phyloP scores from a whole-genome alignment of 35 echinoderm and acorn worm species.

The Lytechinus variegatus region DNA sequence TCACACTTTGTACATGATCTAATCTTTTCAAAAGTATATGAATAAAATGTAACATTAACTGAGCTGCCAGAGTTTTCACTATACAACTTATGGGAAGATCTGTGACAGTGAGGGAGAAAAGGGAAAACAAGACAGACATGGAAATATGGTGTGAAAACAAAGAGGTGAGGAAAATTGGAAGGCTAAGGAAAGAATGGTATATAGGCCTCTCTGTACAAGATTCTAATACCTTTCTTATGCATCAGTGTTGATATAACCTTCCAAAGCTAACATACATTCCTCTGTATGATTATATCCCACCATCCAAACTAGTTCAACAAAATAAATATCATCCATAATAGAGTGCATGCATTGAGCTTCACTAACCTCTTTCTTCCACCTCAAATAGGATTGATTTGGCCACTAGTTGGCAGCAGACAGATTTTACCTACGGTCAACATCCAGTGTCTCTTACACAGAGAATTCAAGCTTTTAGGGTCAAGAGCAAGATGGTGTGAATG shows the following conservation, averaged over 20 bases:
- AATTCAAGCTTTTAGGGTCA: neutral
- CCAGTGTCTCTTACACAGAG: neutral
- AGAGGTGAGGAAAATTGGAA: neutral
- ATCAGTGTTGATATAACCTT: neutral
- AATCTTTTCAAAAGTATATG: neutral
- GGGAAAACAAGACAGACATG: neutral
- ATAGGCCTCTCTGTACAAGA: neutral
- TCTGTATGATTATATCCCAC: neutral
- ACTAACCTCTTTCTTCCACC: neutral
- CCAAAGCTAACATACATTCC: constrained; percentile 1
- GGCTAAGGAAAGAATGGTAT: neutral
- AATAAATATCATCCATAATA: neutral
- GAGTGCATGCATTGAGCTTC: neutral
- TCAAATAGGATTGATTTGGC: neutral
- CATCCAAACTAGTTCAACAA: neutral
- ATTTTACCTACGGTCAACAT: neutral
- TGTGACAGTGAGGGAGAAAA: no score
- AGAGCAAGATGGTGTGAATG: no score
- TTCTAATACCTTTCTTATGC: neutral
- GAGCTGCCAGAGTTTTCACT: neutral
- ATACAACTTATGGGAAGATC: no score
- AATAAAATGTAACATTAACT: neutral
- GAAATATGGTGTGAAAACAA: neutral
- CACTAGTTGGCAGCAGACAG: constrained; percentile 29
- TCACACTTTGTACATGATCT: neutral